Conservation (phyloP, 2,797 vertebrate species). For the Pseudochirops corinnae region DNA sequence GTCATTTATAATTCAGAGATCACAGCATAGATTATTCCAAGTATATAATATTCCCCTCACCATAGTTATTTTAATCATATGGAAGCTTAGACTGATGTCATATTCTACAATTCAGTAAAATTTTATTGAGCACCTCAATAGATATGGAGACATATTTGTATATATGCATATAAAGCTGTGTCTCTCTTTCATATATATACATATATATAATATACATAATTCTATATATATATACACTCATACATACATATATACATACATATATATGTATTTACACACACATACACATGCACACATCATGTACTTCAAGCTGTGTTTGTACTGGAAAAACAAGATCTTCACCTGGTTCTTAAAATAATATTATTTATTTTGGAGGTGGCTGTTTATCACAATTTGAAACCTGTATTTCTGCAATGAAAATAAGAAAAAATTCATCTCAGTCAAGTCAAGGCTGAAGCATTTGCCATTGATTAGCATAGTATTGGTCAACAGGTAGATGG, state of each 20-base stretch:
- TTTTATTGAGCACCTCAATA: not conserved
- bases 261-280: too few relatives aligned
- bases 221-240: too few relatives aligned
- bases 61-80: not conserved
- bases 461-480: constrained; percentile 90
- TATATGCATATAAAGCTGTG: not conserved
- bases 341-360: not conserved
- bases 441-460: constrained; percentile 91
- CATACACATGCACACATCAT: not conserved
- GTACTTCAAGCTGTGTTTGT: not conserved
- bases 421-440: constrained; percentile 90
- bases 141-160: not conserved
- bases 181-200: too few relatives aligned
- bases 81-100: not conserved
- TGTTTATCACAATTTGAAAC: constrained; percentile 94
- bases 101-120: not conserved
- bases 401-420: constrained; percentile 91
- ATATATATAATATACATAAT: too few relatives aligned
- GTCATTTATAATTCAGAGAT: not conserved
- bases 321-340: not conserved
- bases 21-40: not conserved
- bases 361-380: constrained; percentile 81
- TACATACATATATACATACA: too few relatives aligned
- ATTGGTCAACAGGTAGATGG: constrained; percentile 88
- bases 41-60: not conserved